Conservation (phyloP, 2,888 invertebrate genomes). For the Lepidonotus clava region DNA sequence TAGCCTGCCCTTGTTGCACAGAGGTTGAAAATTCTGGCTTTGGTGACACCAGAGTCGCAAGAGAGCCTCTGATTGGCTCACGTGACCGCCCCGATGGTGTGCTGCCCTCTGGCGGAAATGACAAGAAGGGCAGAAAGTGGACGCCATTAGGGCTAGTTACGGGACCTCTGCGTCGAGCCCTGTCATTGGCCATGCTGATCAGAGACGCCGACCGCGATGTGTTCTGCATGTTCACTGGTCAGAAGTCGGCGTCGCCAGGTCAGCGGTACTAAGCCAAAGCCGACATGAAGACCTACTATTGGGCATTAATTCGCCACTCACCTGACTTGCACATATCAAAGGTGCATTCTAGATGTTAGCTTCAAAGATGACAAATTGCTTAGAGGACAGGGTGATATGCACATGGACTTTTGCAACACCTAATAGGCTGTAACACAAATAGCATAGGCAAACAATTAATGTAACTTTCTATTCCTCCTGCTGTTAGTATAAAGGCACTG, state of each 20-base stretch:
- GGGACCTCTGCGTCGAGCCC: constrained; percentile 1
- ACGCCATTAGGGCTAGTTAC: constrained; percentile 30
- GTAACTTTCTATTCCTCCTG: no score
- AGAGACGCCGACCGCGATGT: constrained; percentile 7
- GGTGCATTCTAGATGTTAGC: no score
- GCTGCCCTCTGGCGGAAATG: background rate
- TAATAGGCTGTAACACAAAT: no score
- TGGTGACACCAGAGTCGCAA: no score
- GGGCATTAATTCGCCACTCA: background rate
- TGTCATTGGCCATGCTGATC: constrained; percentile 31
- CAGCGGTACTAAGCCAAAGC: background rate
- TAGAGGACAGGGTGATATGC: no score
- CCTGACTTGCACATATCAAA: no score
- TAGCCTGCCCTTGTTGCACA: no score
- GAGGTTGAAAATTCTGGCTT: no score
- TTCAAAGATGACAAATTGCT: no score
- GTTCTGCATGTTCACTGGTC: constrained; percentile 38
- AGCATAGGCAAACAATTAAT: no score
- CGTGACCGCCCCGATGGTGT: background rate
- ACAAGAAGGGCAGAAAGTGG: constrained; percentile 39
- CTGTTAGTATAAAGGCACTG: no score
- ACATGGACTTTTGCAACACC: no score
- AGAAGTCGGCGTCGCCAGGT: background rate
- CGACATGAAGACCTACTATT: background rate
- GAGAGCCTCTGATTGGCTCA: constrained; percentile 6